Base-by-base conservation (phyloP, 1,140 invertebrate genomes). In the Bombus polaris region DNA sequence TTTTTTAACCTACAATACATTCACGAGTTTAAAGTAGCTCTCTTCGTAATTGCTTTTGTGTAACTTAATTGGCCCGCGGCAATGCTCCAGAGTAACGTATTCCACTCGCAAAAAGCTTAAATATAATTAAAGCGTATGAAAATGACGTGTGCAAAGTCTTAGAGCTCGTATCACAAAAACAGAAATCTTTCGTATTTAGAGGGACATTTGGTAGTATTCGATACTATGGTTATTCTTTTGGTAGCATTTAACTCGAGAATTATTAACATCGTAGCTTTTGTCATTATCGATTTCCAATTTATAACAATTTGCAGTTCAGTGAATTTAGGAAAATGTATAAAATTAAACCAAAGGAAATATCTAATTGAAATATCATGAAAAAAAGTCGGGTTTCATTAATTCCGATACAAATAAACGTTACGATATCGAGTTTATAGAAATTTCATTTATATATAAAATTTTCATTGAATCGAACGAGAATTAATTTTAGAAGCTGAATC, bases 41-140 rank as follows among this genome's bases (percentile, higher is more conserved):
- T 47, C 42, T 79, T 79, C 39, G 62, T 79, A 79, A 68, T 79
- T 79, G 77, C 77, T 79, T 79, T 66, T 47, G 62, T 47, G 42
- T 42, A 79, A 68, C 39, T 79, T 68, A 79, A 79, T 79, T 79
- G 32, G 74, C 53, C 53, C 25, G 35, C 32, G 39, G 59, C 59
- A 3, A 32, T 44, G 25, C 77, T 44, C n/a, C 62, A 1, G 12
- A 32, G 22, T 68, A 79, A 79, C 47, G 42, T 68, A 68, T 79
- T 25, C 25, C 62, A 12, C 22, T n/a, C 9, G n/a, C 32, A 22
- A 47, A 79, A 65, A 12, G 62, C 25, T 79, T 79, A 79, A 79
- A 47, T 42, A 68, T 68, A 79, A 79, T 79, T 79, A 79, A 39
- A 39, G 3, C 37, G 68, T 35, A 68, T 35, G 62, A 68, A 68